Evolutionary conservation across 2,797 vertebrate genomes (phyloP), one percentile per base, ranked within the genome.

Genomic region (Cuniculus paca): DNA sequence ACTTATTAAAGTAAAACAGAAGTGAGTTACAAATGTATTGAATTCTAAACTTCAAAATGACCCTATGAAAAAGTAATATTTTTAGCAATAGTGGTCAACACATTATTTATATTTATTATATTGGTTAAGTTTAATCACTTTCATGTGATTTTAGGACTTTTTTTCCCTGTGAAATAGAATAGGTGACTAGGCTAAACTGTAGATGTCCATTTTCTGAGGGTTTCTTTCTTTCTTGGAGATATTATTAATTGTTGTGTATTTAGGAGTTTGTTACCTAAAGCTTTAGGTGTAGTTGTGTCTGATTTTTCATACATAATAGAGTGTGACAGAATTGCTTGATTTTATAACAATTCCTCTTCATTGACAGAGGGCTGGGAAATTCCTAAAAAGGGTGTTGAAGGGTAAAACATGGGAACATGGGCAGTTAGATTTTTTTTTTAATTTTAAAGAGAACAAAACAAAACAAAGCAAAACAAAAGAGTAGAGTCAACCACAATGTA

Each of bases 181-280:
- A 50, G 20, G 12, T 84, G 42, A 72, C 34, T 77, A 77, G 42
- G 80, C 31, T n/a, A 48, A 45, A 65, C 34, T 0, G 31, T 0
- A 22, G n/a, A 77, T 36, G 5, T 31, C n/a, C 11, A 8, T 86
- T 93, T 91, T 31, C 68, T 16, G 31, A 93, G 17, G 10, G 31
- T 81, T 70, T 88, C 24, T 74, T 93, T 68, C 93, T 74, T 34
- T 45, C 17, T 85, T n/a, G 89, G 72, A 45, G 94, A 45, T 85
- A 61, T 56, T 88, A 11, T 81, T 78, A 85, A 20, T 77, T 50
- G n/a, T 81, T 36, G 20, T 74, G 10, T 61, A 60, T 92, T 95
- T 96, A 83, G 60, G 89, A 77, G 60, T 77, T 86, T 93, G 19
- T 93, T 74, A 54, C 22, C 60, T 90, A 84, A 87, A 48, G n/a